A percentile compares a stretch with the other conserved stretches of the same genome.
Conservation (phyloP, 2,113 vertebrate species). For the Solea solea region DNA sequence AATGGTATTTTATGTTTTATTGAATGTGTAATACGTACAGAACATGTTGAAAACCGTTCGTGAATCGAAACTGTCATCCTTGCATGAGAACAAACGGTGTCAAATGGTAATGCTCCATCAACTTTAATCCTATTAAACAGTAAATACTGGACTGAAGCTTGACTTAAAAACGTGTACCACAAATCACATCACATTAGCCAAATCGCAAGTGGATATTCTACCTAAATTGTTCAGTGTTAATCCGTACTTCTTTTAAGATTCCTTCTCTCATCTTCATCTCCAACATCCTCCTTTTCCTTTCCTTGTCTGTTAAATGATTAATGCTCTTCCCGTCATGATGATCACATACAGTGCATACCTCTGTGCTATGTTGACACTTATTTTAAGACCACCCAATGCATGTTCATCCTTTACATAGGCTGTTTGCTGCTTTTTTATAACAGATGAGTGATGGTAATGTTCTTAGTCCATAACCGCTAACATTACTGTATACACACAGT, state of each 20-base stretch:
- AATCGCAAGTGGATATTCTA: too few species aligned
- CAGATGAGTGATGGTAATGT: neutral
- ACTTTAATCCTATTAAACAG: too few species aligned
- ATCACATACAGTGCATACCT: conserved; percentile 26
- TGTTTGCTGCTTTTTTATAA: neutral
- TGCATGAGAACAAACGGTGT: too few species aligned
- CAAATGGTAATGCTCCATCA: too few species aligned
- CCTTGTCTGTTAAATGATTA: conserved; percentile 33
- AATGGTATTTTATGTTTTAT: too few species aligned
- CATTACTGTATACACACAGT: conserved; percentile 3
- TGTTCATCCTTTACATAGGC: neutral
- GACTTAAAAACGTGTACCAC: too few species aligned
- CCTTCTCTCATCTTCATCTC: conserved; percentile 8
- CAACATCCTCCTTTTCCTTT: conserved; percentile 1
- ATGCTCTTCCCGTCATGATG: conserved; percentile 34
- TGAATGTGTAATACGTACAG: too few species aligned
- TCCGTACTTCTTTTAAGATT: conserved; percentile 3
- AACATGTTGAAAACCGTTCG: too few species aligned
- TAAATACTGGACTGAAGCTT: too few species aligned
- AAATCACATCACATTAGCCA: too few species aligned
- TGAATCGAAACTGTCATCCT: too few species aligned
- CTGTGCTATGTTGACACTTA: neutral
- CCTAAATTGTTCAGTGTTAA: too few species aligned
- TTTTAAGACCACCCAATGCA: conserved; percentile 17
- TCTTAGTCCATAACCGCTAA: conserved; percentile 2